Evolutionary conservation across 2,797 vertebrate species (phyloP).

Genomic region (Graptemys geographica): DNA sequence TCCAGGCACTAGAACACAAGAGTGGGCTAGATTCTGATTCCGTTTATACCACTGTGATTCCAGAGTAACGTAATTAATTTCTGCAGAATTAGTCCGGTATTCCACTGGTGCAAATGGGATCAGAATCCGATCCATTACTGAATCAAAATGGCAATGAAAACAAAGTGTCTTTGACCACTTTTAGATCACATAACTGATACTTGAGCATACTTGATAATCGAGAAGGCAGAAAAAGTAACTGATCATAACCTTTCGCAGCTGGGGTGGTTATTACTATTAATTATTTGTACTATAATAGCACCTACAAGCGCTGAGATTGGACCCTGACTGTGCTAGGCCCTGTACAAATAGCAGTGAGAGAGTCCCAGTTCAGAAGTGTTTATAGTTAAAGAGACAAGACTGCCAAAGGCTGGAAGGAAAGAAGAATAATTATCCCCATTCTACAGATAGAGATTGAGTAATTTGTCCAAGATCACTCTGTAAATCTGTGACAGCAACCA

Average conservation of each 20-base stretch:
- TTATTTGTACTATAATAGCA: neutral
- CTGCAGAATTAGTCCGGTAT: too few relatives aligned
- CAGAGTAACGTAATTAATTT: neutral
- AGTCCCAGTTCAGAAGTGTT: neutral
- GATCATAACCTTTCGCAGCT: neutral
- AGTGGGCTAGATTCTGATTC: neutral
- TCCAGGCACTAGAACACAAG: neutral
- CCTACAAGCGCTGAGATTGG: accelerated
- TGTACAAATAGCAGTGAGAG: neutral
- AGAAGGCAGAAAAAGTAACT: neutral
- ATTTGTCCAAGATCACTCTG: neutral
- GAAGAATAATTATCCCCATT: neutral
- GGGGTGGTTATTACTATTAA: neutral
- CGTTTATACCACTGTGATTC: neutral
- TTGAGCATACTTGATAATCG: neutral
- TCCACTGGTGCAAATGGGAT: neutral
- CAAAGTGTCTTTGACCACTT: neutral
- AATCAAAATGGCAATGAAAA: neutral
- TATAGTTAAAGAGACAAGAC: accelerated
- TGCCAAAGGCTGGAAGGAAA: neutral
- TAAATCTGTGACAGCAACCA: neutral
- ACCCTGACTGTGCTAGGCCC: accelerated
- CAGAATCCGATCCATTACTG: neutral
- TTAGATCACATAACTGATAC: neutral
- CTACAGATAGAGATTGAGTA: neutral